These are phyloP conservation scores for Isaurus tuberculatus DNA, from an alignment of 92 coral and sea anemone genomes.

Conservation along the genomic window DNA sequence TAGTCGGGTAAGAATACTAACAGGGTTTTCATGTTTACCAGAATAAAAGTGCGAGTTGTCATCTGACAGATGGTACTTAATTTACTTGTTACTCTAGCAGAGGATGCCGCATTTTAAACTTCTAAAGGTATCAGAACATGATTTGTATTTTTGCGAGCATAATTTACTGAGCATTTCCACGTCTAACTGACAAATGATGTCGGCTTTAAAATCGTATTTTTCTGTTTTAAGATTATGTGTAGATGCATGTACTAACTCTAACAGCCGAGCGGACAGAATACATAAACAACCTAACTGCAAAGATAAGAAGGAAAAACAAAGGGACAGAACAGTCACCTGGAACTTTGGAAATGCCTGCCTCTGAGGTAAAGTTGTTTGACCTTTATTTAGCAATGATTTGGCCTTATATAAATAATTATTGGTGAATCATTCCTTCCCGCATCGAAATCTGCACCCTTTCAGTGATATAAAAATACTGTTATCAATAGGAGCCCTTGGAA, in stretches of 20 bases:
- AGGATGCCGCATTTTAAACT: not conserved
- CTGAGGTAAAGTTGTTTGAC: not conserved
- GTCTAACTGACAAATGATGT: not conserved
- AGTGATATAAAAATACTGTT: no score
- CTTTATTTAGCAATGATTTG: not conserved
- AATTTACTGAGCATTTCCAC: not conserved
- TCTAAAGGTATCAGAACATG: not conserved
- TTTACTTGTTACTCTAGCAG: not conserved
- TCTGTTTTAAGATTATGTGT: slow-evolving; percentile 3
- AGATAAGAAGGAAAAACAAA: not conserved
- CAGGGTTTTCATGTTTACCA: not conserved
- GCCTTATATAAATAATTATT: not conserved
- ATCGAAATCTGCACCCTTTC: not conserved
- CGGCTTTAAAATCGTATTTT: not conserved
- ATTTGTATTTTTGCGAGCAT: not conserved
- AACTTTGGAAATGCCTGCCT: not conserved
- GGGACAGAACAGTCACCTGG: slow-evolving; percentile 4
- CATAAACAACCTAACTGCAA: not conserved
- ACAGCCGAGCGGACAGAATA: slow-evolving; percentile 13
- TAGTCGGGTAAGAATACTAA: not conserved
- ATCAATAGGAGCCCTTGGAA: no score
- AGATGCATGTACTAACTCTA: not conserved
- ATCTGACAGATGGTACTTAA: not conserved
- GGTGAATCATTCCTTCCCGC: not conserved
- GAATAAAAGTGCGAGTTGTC: not conserved